Evolutionary conservation across 2,888 invertebrate genomes (phyloP), one percentile per base, ranked within the genome.

Genomic region (Chromoteleia sp.): DNA sequence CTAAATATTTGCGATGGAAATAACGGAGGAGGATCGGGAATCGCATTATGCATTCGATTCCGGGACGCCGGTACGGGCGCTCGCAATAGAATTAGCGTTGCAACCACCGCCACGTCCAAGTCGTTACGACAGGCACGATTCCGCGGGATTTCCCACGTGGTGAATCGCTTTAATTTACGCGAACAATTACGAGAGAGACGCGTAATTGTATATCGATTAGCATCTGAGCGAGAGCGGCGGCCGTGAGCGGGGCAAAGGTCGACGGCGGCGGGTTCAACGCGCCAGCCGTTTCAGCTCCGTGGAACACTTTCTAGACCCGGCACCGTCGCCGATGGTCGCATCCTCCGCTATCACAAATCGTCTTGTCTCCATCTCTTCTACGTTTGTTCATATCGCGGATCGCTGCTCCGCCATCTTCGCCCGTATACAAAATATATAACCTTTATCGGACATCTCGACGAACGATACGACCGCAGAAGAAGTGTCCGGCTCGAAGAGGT

Each of bases 131-230:
- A 45, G 73, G 61, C 81, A 82, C 74, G 82, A 82, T 67, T 82
- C 75, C 75, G 80, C 82, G 82, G 73, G 73, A 80, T 80, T 82
- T 83, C 82, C 79, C 80, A 79, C 80, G 79, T 79, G 80, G 82
- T 30, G 70, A 43, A 80, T 83, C 79, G 79, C 73, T 77, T 83
- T 83, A 83, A 80, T 83, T 83, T 80, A 65, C 79, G 79, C 79
- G 68, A 76, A 80, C 79, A 83, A 83, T 83, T 83, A 83, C 80
- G 76, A 71, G 82, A 76, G 75, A 41, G 82, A 76, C 79, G 79
- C 82, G 82, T 83, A 83, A 83, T 80, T 83, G 82, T 80, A 83
- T 73, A 83, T 83, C 82, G 82, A 83, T 83, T 83, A 83, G 80
- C 79, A 80, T 83, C 82, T 80, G 54, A 68, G 70, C 76, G 70